phyloP scores from a whole-genome alignment of 1,140 invertebrate genomes.

The Vanessa tameamea region DNA sequence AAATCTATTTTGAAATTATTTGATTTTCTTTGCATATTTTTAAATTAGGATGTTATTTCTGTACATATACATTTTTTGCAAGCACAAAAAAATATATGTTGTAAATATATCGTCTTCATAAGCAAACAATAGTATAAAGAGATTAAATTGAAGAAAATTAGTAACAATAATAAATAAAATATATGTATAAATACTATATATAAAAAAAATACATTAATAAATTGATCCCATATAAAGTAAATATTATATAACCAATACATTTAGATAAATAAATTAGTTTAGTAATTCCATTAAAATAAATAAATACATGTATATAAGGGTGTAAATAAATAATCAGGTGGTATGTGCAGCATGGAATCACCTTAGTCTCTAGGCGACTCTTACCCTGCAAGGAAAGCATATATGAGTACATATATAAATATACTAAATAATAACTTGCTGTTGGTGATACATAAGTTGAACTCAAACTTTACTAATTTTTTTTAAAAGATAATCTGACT shows the following conservation, averaged over 20 bases:
- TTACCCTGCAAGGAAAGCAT: slow-evolving; percentile 32
- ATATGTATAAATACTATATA: background rate
- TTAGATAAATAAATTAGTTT: too few relatives aligned
- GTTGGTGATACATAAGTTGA: too few relatives aligned
- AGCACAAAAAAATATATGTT: too few relatives aligned
- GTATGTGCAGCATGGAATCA: background rate
- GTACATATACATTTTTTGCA: too few relatives aligned
- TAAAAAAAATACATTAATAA: background rate
- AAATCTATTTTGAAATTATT: too few relatives aligned
- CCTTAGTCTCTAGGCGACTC: slow-evolving; percentile 22
- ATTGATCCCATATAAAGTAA: background rate
- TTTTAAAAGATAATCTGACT: too few relatives aligned
- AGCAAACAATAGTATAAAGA: background rate
- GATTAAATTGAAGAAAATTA: background rate
- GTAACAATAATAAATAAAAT: background rate
- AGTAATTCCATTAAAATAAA: too few relatives aligned
- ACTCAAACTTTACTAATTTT: too few relatives aligned
- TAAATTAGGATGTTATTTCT: too few relatives aligned
- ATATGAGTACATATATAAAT: slow-evolving; percentile 21
- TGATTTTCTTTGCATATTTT: too few relatives aligned
- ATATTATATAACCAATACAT: too few relatives aligned
- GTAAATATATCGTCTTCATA: too few relatives aligned
- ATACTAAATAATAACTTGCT: background rate
- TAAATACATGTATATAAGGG: slow-evolving; percentile 7
- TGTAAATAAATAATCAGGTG: slow-evolving; percentile 16